Evolutionary conservation across 2,888 invertebrate genomes (phyloP).

Genomic region (Cerastis rubricosa): DNA sequence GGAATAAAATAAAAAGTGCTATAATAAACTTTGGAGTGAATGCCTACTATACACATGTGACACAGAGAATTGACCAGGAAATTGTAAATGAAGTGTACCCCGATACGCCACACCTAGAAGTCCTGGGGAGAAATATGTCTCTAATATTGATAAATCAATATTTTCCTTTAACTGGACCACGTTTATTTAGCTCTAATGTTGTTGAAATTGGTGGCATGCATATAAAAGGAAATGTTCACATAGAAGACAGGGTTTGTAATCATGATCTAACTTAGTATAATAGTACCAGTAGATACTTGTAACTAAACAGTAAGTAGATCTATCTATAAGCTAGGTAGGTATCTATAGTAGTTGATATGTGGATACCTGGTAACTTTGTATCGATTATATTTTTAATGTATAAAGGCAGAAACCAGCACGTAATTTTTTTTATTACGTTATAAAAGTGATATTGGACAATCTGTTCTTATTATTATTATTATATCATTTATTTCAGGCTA

Average conservation of each 20-base stretch:
- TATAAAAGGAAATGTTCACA: constrained; percentile 30
- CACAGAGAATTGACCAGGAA: constrained; percentile 70
- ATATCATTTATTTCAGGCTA: no score
- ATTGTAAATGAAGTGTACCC: constrained; percentile 68
- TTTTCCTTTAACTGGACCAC: constrained; percentile 87
- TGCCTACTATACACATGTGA: constrained; percentile 66
- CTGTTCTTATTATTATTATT: no score
- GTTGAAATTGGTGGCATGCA: constrained; percentile 89
- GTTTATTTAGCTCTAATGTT: constrained; percentile 84
- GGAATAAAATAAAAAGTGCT: constrained; percentile 84
- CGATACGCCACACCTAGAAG: constrained; percentile 71
- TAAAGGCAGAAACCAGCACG: neutral
- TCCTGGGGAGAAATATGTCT: constrained; percentile 72
- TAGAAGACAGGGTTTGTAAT: constrained; percentile 39
- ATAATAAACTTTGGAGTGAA: constrained; percentile 71
- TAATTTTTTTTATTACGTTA: neutral
- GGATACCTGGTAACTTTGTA: neutral
- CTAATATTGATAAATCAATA: constrained; percentile 87
- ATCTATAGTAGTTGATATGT: neutral
- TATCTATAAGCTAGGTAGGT: neutral
- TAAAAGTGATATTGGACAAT: neutral
- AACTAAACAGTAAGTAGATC: neutral
- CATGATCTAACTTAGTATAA: neutral
- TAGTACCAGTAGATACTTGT: neutral
- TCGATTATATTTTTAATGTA: neutral